Percentiles rank a stretch among this genome's conserved stretches.
Conservation (phyloP, 1,140 invertebrate genomes). For the Aphelinus certus region DNA sequence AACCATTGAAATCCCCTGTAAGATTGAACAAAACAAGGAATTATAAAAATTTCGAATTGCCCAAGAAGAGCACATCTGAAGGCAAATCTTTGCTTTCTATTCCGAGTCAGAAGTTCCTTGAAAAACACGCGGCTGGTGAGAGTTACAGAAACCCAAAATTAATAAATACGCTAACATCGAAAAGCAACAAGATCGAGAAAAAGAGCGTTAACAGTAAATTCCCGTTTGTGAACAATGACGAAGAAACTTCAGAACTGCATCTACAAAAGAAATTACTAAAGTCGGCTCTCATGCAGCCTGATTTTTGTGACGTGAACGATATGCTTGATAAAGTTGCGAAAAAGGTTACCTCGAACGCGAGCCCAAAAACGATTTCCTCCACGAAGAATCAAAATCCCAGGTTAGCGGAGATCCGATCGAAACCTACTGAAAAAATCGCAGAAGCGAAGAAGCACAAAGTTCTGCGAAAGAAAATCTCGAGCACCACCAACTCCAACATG, state of each 20-base stretch:
- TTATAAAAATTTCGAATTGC: background rate
- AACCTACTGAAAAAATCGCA: background rate
- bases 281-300: background rate
- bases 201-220: background rate
- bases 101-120: background rate
- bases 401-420: background rate
- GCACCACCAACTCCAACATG: background rate
- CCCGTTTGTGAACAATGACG: constrained; percentile 1
- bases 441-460: background rate
- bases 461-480: background rate
- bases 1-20: background rate
- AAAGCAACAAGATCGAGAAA: background rate
- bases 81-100: background rate
- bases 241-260: background rate
- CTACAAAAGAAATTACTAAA: constrained; percentile 24
- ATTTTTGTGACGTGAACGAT: background rate
- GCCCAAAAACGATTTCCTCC: background rate
- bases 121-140: background rate
- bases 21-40: background rate
- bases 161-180: background rate
- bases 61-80: background rate
- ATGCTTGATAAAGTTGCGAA: too few relatives aligned
- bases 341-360: too few relatives aligned
- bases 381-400: background rate
- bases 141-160: background rate